These are phyloP conservation scores for Olivierus martensii DNA, from an alignment of 1,140 invertebrate genomes.

Conservation along the genomic window DNA sequence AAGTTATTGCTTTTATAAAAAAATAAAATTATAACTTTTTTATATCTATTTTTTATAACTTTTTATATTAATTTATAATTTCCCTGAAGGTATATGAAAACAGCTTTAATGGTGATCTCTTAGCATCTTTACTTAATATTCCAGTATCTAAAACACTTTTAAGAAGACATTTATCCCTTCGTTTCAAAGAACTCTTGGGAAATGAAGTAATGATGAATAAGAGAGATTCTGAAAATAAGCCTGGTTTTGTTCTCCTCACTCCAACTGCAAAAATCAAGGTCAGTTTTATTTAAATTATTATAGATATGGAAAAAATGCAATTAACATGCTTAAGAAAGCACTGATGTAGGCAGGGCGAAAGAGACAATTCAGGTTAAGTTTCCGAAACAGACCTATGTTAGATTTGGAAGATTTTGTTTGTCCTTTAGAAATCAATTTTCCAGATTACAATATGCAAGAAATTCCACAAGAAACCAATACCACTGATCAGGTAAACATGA, in stretches of 20 bases:
- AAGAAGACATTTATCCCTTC: constrained; percentile 81
- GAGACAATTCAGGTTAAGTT: constrained; percentile 9
- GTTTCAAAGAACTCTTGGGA: constrained; percentile 78
- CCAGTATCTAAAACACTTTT: constrained; percentile 85
- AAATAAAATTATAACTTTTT: too few species aligned
- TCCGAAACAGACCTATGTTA: constrained; percentile 3
- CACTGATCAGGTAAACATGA: too few species aligned
- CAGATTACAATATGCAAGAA: too few species aligned
- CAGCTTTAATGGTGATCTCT: constrained; percentile 81
- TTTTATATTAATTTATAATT: too few species aligned
- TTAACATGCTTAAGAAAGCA: background rate
- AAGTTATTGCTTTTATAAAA: too few species aligned
- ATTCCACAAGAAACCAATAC: too few species aligned
- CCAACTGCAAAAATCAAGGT: constrained; percentile 85
- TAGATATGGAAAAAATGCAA: background rate
- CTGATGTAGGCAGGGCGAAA: constrained; percentile 2
- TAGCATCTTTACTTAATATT: constrained; percentile 88
- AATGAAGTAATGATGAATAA: constrained; percentile 79
- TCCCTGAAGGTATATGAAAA: constrained; percentile 63
- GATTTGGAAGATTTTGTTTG: constrained; percentile 14
- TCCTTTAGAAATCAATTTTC: constrained; percentile 3
- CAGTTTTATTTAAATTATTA: constrained; percentile 6
- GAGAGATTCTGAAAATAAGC: constrained; percentile 64
- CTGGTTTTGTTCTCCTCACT: constrained; percentile 70
- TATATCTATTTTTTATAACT: too few species aligned